These are phyloP conservation scores for Fistularia commersonii DNA, from an alignment of 2,797 vertebrate species.

Conservation along the genomic window DNA sequence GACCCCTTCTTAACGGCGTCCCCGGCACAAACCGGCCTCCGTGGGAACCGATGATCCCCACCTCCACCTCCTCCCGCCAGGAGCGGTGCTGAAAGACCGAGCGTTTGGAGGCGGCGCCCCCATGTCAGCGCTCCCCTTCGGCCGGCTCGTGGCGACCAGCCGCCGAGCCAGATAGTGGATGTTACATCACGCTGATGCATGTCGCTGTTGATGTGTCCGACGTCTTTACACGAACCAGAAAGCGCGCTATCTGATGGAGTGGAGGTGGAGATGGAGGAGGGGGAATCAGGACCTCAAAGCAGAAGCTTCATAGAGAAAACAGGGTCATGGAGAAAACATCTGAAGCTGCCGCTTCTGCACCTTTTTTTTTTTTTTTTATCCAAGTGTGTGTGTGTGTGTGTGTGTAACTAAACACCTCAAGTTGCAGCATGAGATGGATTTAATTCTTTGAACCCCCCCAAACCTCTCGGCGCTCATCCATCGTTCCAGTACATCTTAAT, in stretches of 20 bases:
- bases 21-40: too few relatives aligned
- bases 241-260: conserved; percentile 86
- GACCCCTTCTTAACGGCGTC: too few relatives aligned
- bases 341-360: too few relatives aligned
- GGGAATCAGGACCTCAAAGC: too few relatives aligned
- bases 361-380: too few relatives aligned
- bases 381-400: too few relatives aligned
- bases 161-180: conserved; percentile 17
- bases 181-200: conserved; percentile 78
- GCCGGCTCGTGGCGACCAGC: conserved; percentile 28
- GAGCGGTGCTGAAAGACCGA: conserved; percentile 77
- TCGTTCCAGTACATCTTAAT: conserved; percentile 86
- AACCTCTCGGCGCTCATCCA: conserved; percentile 72
- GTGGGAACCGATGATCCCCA: too few relatives aligned
- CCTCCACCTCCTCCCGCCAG: conserved; percentile 55
- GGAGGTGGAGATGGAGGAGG: too few relatives aligned
- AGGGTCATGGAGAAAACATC: too few relatives aligned
- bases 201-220: conserved; percentile 74
- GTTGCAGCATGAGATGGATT: conserved; percentile 74
- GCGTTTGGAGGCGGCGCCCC: conserved; percentile 57
- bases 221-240: conserved; percentile 89
- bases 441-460: conserved; percentile 61
- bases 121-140: conserved; percentile 58
- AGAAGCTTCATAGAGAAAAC: too few relatives aligned
- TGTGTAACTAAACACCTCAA: too few relatives aligned